Evolutionary conservation across 1,140 invertebrate genomes (phyloP).

Genomic region (Dendroctonus valens): DNA sequence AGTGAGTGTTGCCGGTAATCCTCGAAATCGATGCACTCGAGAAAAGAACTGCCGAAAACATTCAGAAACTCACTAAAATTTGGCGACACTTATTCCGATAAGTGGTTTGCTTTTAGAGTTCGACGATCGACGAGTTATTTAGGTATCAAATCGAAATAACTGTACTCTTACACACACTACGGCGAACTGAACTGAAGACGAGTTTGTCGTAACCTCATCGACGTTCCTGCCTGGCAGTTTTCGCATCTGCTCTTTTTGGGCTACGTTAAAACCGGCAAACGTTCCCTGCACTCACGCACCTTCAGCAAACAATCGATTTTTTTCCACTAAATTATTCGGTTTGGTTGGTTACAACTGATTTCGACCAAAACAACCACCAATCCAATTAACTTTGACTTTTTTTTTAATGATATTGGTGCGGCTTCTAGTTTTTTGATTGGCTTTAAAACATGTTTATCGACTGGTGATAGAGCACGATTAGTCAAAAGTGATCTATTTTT

Average conservation of each 20-base stretch:
- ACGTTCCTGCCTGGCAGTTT: conserved; percentile 8
- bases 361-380: neutral
- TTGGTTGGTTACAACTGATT: neutral
- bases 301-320: neutral
- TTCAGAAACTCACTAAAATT: neutral
- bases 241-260: neutral
- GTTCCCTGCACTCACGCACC: neutral
- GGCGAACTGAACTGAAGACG: conserved; percentile 21
- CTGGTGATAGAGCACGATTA: too few species aligned
- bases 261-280: conserved; percentile 3
- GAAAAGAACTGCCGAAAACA: neutral
- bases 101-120: conserved; percentile 3
- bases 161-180: conserved; percentile 17
- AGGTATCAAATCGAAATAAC: conserved; percentile 12
- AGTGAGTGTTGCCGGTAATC: neutral
- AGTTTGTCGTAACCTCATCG: conserved; percentile 13
- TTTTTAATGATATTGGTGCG: neutral
- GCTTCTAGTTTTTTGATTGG: neutral
- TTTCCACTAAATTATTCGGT: neutral
- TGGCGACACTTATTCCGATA: neutral
- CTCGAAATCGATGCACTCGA: neutral
- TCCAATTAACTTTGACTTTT: neutral
- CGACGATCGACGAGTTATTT: conserved; percentile 23
- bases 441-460: too few species aligned
- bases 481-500: too few species aligned